Conservation (phyloP, 2,797 vertebrate species). For the Urosaurus nigricauda region DNA sequence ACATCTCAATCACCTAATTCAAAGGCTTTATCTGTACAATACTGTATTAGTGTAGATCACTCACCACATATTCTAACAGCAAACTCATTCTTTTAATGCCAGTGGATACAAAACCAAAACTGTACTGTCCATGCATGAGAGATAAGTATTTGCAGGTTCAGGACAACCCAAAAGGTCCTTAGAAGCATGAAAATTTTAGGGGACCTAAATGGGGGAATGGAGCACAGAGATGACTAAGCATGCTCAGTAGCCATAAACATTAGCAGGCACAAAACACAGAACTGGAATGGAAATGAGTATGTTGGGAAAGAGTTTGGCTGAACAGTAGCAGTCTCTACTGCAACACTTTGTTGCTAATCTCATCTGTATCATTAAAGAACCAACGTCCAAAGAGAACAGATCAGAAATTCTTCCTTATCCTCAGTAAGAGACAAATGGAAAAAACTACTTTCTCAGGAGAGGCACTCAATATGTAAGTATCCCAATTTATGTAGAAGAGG, state of each 20-base stretch:
- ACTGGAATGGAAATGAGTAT: background rate
- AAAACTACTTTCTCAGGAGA: no score
- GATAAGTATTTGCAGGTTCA: background rate
- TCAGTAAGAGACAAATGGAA: no score
- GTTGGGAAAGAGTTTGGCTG: background rate
- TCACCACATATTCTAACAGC: background rate
- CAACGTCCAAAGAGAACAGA: background rate
- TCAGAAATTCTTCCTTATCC: no score
- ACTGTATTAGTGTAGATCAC: background rate
- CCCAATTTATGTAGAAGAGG: background rate
- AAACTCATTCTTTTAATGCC: background rate
- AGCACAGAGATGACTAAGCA: background rate
- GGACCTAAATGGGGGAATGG: background rate
- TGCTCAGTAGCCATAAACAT: background rate
- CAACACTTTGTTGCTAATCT: background rate
- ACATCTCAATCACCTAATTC: background rate
- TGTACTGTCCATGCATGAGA: background rate
- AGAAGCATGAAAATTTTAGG: background rate
- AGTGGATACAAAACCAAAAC: background rate
- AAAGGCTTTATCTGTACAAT: conserved; percentile 1
- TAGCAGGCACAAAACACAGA: background rate
- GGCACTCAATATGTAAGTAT: no score
- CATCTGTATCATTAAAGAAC: background rate
- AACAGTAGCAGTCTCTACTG: background rate
- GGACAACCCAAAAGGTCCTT: background rate